These are phyloP conservation scores for Varanus komodoensis DNA, from an alignment of 2,113 vertebrate genomes.

Conservation along the genomic window DNA sequence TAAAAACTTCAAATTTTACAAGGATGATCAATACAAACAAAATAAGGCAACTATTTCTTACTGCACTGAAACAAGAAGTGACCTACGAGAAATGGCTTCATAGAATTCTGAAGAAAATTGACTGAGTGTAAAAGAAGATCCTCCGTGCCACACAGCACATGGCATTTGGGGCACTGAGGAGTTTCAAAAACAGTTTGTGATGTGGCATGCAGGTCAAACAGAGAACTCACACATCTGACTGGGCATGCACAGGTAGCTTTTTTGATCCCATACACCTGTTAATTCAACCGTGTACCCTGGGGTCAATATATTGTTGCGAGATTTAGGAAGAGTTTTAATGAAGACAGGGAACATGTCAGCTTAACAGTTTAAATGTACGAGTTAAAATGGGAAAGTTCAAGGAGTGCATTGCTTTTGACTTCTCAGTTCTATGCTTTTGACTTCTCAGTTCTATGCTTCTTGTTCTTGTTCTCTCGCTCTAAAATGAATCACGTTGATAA, in stretches of 20 bases:
- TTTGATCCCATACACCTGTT: not conserved
- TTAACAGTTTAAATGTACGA: not conserved
- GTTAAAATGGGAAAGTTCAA: not conserved
- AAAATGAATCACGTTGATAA: not conserved
- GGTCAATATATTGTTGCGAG: not conserved
- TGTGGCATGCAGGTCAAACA: not conserved
- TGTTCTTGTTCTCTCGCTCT: not conserved
- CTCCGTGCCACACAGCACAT: not conserved
- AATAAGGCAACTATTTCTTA: not conserved
- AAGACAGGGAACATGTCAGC: not conserved
- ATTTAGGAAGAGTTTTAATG: not conserved
- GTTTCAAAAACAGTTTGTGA: not conserved
- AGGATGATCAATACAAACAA: not conserved
- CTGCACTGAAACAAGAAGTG: not conserved
- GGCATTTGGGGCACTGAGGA: not conserved
- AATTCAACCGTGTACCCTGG: not conserved
- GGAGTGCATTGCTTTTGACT: not conserved
- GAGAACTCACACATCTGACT: not conserved
- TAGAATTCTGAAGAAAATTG: not conserved
- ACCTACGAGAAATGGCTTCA: not conserved
- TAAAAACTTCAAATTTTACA: not conserved
- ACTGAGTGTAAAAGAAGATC: not conserved
- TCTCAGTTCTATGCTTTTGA: not conserved
- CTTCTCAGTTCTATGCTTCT: not conserved
- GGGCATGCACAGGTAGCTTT: not conserved